Evolutionary conservation across 2,888 invertebrate genomes (phyloP).

Genomic region (Rhingia rostrata): DNA sequence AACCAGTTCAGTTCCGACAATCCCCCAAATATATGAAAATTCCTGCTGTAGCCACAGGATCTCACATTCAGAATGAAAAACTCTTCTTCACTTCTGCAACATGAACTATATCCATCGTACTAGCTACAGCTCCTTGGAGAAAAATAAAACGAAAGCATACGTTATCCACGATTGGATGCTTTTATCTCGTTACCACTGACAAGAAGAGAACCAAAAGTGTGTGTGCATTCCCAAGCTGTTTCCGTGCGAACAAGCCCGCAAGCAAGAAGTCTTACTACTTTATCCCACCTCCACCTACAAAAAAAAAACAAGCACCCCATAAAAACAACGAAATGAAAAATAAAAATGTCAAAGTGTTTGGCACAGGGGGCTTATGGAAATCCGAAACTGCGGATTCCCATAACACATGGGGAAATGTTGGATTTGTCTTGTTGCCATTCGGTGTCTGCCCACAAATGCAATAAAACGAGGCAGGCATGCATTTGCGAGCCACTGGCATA

Average conservation of each 20-base stretch:
- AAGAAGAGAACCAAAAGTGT: constrained; percentile 37
- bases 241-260: constrained; percentile 46
- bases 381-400: constrained; percentile 11
- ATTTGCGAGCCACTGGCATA: constrained; percentile 44
- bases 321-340: constrained; percentile 21
- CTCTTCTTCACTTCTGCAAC: constrained; percentile 6
- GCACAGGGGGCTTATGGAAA: constrained; percentile 19
- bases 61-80: constrained; percentile 57
- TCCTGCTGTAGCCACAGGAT: constrained; percentile 55
- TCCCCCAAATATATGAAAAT: constrained; percentile 46
- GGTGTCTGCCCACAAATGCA: constrained; percentile 57
- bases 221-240: constrained; percentile 59
- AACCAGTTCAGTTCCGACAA: constrained; percentile 32
- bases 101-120: constrained; percentile 26
- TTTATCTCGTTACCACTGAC: constrained; percentile 71
- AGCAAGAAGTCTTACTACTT: constrained; percentile 43
- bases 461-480: constrained; percentile 58
- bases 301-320: not conserved
- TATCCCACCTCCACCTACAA: constrained; percentile 6
- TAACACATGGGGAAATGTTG: constrained; percentile 35
- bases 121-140: not conserved
- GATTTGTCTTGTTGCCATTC: constrained; percentile 39
- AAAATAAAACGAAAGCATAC: constrained; percentile 45
- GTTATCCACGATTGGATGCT: constrained; percentile 72
- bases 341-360: constrained; percentile 62